Conservation (phyloP, 2,888 invertebrate genomes). For the Mechanitis messenoides region DNA sequence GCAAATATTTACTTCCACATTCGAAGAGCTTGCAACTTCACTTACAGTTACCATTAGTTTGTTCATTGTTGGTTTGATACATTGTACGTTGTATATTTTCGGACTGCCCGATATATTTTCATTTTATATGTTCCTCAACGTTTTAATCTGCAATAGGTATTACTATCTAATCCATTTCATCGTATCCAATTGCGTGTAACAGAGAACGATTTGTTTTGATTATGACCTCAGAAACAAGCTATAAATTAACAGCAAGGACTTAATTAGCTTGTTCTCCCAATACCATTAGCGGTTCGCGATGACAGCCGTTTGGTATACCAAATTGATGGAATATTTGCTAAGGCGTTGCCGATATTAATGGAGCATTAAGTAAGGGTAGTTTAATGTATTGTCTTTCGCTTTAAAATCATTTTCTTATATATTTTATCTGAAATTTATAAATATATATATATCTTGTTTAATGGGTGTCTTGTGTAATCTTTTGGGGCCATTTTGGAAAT, state of each 20-base stretch:
- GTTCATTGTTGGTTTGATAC: no score
- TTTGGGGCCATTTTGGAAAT: conserved; percentile 24
- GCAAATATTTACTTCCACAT: conserved; percentile 25
- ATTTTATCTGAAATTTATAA: conserved; percentile 11
- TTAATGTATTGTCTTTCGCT: conserved; percentile 9
- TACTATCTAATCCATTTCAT: conserved; percentile 62
- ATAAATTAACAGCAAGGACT: conserved; percentile 71
- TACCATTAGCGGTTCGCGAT: conserved; percentile 69
- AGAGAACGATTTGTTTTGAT: conserved; percentile 71
- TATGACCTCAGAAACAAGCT: conserved; percentile 66
- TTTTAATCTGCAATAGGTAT: conserved; percentile 16
- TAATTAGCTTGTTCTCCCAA: conserved; percentile 70
- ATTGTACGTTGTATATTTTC: conserved; percentile 9
- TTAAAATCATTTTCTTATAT: conserved; percentile 7
- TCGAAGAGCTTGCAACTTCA: conserved; percentile 24
- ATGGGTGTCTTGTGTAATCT: conserved; percentile 14
- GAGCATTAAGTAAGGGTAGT: conserved; percentile 28
- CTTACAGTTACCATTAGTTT: conserved; percentile 3
- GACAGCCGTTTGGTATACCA: conserved; percentile 48
- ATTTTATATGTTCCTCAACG: conserved; percentile 7
- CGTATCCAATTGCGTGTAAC: conserved; percentile 66
- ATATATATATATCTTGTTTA: conserved; percentile 8
- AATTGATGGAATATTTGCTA: conserved; percentile 61
- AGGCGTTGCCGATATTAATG: conserved; percentile 53
- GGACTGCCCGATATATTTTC: conserved; percentile 2